A percentile compares a stretch with the other conserved stretches of the same genome.
phyloP scores from a whole-genome alignment of 2,113 vertebrate species.

The Plecotus auritus region DNA sequence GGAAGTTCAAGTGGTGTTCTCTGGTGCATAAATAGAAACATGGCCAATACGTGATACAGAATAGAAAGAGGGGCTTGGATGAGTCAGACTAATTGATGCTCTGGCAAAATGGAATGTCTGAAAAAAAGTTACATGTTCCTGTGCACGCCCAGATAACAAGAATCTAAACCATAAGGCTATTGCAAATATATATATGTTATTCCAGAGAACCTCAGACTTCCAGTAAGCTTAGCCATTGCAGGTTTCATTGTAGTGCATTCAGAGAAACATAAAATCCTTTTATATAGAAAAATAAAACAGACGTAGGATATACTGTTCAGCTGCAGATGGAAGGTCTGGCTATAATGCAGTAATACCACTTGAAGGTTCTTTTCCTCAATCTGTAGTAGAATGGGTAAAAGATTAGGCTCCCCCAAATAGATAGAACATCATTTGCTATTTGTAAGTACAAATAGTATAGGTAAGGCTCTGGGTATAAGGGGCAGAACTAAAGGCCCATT shows the following conservation, averaged over 20 bases:
- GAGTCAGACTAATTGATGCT: slow-evolving; percentile 58
- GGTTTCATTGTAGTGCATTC: neutral
- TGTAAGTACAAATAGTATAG: neutral
- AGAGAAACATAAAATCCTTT: neutral
- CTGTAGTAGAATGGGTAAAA: neutral
- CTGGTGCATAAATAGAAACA: slow-evolving; percentile 60
- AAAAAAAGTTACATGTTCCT: neutral
- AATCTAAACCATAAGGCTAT: neutral
- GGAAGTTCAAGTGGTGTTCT: slow-evolving; percentile 52
- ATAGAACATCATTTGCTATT: neutral
- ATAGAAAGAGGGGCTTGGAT: slow-evolving; percentile 29
- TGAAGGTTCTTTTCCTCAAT: neutral
- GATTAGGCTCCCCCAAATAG: neutral
- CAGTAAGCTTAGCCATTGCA: neutral
- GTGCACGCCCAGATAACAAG: neutral
- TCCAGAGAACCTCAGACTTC: neutral
- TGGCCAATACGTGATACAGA: slow-evolving; percentile 29
- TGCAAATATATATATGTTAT: neutral
- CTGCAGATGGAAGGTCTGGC: neutral
- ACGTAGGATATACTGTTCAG: neutral
- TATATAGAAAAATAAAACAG: slow-evolving; percentile 9
- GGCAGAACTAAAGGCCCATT: neutral
- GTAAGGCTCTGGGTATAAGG: neutral
- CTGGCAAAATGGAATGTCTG: slow-evolving; percentile 41
- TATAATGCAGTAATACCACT: neutral